Percentiles rank a stretch among this genome's conserved stretches.
Conservation (phyloP, 2,888 invertebrate species). For the Nipponacmea schrenckii region DNA sequence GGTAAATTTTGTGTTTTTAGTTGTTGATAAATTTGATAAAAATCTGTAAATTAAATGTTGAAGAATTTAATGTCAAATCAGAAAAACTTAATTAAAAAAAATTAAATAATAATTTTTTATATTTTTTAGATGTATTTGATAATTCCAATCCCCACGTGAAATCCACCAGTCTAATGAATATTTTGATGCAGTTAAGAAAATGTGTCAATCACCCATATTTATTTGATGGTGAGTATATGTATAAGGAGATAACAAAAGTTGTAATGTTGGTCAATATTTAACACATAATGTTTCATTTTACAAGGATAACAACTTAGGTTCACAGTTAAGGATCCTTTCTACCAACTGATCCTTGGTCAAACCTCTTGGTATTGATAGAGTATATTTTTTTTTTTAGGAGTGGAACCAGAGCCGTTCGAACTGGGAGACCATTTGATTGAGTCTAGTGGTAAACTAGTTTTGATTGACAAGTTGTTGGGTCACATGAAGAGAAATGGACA, state of each 20-base stretch:
- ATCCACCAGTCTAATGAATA: constrained; percentile 61
- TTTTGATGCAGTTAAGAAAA: constrained; percentile 68
- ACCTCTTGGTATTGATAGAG: too few relatives aligned
- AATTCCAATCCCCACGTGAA: constrained; percentile 26
- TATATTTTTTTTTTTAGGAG: constrained; percentile 51
- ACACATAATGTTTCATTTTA: neutral
- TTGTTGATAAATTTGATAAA: neutral
- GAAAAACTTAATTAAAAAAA: too few relatives aligned
- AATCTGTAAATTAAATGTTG: neutral
- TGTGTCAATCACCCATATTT: constrained; percentile 69
- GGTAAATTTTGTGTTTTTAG: too few relatives aligned
- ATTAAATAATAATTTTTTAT: neutral
- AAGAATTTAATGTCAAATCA: too few relatives aligned
- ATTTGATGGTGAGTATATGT: constrained; percentile 67
- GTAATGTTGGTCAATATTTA: too few relatives aligned
- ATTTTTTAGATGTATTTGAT: constrained; percentile 53
- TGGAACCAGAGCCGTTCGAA: constrained; percentile 69
- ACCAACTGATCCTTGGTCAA: neutral
- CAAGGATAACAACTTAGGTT: neutral
- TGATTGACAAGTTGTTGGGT: constrained; percentile 65
- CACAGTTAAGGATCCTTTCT: neutral
- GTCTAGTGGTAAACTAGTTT: constrained; percentile 66
- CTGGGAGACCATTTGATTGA: constrained; percentile 69
- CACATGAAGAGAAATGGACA: constrained; percentile 62
- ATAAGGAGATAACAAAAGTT: too few relatives aligned